Evolutionary conservation across 2,113 vertebrate genomes (phyloP).

Genomic region (Gymnobelideus leadbeateri): DNA sequence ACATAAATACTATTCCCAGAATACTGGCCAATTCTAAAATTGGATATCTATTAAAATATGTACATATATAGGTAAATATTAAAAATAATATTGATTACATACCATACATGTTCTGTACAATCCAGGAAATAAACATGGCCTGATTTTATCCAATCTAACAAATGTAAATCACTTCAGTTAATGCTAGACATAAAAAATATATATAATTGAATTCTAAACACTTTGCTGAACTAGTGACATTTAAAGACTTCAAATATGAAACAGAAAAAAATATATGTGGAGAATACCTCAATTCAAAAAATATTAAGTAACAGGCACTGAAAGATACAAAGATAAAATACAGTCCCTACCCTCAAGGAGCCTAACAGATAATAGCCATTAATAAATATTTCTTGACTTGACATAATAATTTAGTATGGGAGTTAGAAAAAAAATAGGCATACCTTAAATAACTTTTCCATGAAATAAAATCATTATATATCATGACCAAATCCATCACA

Average conservation of each 20-base stretch:
- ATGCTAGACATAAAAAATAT: slow-evolving; percentile 35
- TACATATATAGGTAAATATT: neutral
- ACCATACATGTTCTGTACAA: neutral
- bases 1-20: neutral
- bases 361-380: neutral
- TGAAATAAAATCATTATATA: neutral
- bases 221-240: slow-evolving; percentile 35
- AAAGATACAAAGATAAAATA: neutral
- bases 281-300: slow-evolving; percentile 13
- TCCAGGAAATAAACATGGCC: neutral
- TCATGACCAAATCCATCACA: neutral
- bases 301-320: neutral
- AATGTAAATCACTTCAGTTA: slow-evolving; percentile 50
- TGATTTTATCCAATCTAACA: neutral
- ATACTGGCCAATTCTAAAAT: neutral
- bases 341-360: neutral
- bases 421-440: neutral
- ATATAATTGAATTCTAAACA: slow-evolving; percentile 41
- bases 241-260: slow-evolving; percentile 53
- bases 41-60: neutral
- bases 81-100: neutral
- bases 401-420: neutral
- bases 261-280: slow-evolving; percentile 13
- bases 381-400: neutral
- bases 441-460: neutral